phyloP scores from a whole-genome alignment of 2,113 vertebrate genomes.

The Amazona guildingii region DNA sequence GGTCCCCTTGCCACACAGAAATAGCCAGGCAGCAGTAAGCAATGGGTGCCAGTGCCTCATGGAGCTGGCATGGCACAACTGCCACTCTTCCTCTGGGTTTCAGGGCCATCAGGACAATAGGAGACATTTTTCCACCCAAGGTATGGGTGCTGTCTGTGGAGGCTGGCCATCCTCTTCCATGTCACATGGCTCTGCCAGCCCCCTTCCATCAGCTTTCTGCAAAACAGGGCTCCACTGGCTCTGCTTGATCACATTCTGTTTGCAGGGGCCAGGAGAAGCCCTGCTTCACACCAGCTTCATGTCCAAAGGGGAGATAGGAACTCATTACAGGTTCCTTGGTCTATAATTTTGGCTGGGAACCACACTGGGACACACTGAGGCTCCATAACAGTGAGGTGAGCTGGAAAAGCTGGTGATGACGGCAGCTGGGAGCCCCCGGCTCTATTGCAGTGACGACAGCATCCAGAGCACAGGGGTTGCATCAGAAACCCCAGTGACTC shows the following conservation, averaged over 20 bases:
- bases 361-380: not conserved
- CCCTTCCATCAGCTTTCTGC: not conserved
- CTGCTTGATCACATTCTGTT: accelerated
- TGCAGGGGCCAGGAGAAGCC: not conserved
- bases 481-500: not conserved
- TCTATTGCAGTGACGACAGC: not conserved
- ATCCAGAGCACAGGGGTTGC: not conserved
- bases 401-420: not conserved
- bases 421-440: accelerated
- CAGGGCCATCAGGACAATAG: not conserved
- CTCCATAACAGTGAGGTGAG: not conserved
- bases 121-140: not conserved
- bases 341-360: not conserved
- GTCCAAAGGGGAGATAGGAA: not conserved
- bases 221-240: accelerated
- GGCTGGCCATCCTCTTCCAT: not conserved
- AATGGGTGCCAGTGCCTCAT: not conserved
- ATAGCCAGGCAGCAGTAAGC: not conserved
- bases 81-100: not conserved
- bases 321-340: not conserved
- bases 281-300: not conserved
- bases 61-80: not conserved
- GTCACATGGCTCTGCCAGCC: not conserved
- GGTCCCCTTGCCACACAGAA: not conserved
- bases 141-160: accelerated